Conservation (phyloP, 2,113 vertebrate genomes). For the Geococcyx californianus region DNA sequence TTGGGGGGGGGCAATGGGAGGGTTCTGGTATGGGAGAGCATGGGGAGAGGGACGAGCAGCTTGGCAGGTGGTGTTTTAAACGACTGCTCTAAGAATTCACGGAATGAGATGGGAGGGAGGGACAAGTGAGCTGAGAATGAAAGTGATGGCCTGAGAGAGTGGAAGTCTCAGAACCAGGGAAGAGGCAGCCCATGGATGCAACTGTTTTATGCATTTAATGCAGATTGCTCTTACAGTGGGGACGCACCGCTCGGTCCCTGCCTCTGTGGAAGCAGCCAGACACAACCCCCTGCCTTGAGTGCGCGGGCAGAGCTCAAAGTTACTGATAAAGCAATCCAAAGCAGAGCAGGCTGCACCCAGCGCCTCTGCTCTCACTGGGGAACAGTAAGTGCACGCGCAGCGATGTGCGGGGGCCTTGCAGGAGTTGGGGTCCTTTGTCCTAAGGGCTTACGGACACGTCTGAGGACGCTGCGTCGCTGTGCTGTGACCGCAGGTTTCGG, state of each 20-base stretch:
- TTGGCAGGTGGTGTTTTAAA: rapidly evolving
- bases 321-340: not conserved
- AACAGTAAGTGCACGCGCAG: not conserved
- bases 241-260: rapidly evolving
- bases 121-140: not conserved
- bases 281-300: not conserved
- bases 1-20: not conserved
- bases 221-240: rapidly evolving
- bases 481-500: not conserved
- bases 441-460: not conserved
- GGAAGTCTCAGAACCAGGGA: not conserved
- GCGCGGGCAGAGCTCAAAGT: not conserved
- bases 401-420: not conserved
- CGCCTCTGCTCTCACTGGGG: not conserved
- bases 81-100: rapidly evolving
- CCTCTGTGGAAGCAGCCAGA: not conserved
- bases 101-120: not conserved
- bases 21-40: not conserved
- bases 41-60: not conserved
- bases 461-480: not conserved
- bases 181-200: not conserved
- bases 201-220: too few relatives aligned
- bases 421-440: not conserved
- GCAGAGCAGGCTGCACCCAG: not conserved
- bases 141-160: rapidly evolving